Evolutionary conservation across 2,888 invertebrate species (phyloP).

Genomic region (Lapara coniferarum): DNA sequence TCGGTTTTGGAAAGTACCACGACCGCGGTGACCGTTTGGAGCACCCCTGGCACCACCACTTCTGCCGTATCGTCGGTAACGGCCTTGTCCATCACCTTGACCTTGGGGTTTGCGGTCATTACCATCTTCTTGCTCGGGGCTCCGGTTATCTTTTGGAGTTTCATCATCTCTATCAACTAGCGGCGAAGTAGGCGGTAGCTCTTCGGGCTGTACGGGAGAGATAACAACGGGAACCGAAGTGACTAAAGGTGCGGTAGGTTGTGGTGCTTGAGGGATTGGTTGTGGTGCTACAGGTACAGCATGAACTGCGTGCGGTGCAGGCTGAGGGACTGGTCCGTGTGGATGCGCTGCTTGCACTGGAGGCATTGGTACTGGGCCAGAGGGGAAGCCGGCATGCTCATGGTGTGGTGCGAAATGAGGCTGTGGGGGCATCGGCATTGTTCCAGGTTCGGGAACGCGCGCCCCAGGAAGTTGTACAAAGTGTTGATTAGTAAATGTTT

Average conservation of each 20-base stretch:
- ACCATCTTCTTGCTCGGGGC: constrained; percentile 66
- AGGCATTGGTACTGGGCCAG: constrained; percentile 74
- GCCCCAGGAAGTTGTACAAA: constrained; percentile 82
- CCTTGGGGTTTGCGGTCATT: constrained; percentile 67
- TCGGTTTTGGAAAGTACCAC: constrained; percentile 62
- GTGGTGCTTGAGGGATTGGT: constrained; percentile 33
- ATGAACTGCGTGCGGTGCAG: constrained; percentile 42
- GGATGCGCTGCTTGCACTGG: constrained; percentile 42
- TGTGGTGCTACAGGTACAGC: constrained; percentile 34
- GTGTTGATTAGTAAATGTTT: constrained; percentile 94
- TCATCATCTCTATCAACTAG: constrained; percentile 58
- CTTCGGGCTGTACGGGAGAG: constrained; percentile 39
- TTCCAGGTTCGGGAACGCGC: constrained; percentile 78
- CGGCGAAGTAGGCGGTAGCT: constrained; percentile 49
- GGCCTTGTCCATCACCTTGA: constrained; percentile 72
- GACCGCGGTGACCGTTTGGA: constrained; percentile 73
- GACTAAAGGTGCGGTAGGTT: constrained; percentile 38
- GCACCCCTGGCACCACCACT: constrained; percentile 66
- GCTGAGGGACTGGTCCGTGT: constrained; percentile 70
- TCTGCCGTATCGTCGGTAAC: constrained; percentile 63
- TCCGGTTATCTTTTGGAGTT: constrained; percentile 63
- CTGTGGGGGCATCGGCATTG: constrained; percentile 83
- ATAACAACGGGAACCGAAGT: constrained; percentile 39
- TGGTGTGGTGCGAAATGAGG: constrained; percentile 74
- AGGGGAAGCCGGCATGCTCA: constrained; percentile 73